Evolutionary conservation across 2,797 vertebrate species (phyloP), one percentile per base, ranked within the genome.

Genomic region (Crenichthys baileyi): DNA sequence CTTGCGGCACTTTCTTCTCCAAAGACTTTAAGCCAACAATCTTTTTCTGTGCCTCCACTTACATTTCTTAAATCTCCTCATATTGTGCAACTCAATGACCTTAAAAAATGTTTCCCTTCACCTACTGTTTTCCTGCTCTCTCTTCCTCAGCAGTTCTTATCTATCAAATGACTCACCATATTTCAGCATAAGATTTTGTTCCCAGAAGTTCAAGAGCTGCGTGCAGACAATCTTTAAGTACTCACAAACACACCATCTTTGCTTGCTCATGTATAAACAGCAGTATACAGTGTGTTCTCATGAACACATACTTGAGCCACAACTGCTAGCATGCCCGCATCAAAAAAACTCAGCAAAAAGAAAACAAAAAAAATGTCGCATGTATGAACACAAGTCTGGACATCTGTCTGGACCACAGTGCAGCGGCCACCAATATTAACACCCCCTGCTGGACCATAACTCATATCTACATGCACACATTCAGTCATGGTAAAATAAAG

Each of bases 331-430:
- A 29, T 78, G 80, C 83, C 77, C 81, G 79, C 18, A 9, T 83
- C 77, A 89, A 78, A 89, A 90, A 89, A 92, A 89, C 90, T 91
- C 90, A 91, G 93, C 91, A 90, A 94, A 94, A 79, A 90, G 70
- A 78, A 78, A 72, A 78, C 78, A 81, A 81, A 86, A 48, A 70
- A 50, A 16, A 22, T 56, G 24, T 56, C 50, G 46, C 0, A 56
- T n/a, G 31, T 61, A 55, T 53, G 2, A 67, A 61, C 41, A 50
- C 71, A 77, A 44, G 75, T 91, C 89, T n/a, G n/a, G 82, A 86
- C 92, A 91, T 92, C 93, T 87, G 76, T 88, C 85, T 86, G 79
- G 85, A 82, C 88, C 92, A 93, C 86, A 89, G 82, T 71, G 88
- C 85, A 79, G 85, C 91, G 90, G 84, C 89, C 85, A 87, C 83